phyloP scores from a whole-genome alignment of 2,113 vertebrate genomes.

The Psammodynastes pulverulentus region DNA sequence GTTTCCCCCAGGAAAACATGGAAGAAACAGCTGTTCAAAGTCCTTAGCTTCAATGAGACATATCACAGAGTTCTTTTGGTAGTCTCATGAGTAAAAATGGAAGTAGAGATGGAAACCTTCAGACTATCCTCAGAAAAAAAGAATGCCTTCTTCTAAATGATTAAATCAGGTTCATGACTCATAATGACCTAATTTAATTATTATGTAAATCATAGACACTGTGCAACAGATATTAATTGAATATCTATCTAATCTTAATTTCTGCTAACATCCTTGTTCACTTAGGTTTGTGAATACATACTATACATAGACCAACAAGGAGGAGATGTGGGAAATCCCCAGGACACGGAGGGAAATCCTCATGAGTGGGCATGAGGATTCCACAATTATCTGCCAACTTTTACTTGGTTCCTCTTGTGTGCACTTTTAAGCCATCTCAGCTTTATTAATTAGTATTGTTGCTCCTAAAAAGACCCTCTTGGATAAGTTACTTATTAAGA shows the following conservation, averaged over 20 bases:
- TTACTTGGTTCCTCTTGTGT: too few species aligned
- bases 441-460: too few species aligned
- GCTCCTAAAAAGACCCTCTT: too few species aligned
- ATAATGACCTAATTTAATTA: neutral
- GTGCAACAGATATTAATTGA: neutral
- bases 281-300: neutral
- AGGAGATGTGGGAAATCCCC: neutral
- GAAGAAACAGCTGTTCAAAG: neutral
- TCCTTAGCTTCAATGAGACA: neutral
- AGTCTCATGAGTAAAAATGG: neutral
- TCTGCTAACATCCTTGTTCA: neutral
- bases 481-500: too few species aligned
- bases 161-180: neutral
- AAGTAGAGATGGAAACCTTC: neutral
- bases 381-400: neutral
- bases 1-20: neutral
- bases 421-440: too few species aligned
- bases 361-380: neutral
- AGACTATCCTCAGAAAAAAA: neutral
- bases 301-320: neutral
- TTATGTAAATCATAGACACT: neutral
- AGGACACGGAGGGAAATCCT: neutral
- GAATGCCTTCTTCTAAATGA: neutral
- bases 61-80: neutral
- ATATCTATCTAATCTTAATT: neutral